phyloP scores from a whole-genome alignment of 2,888 invertebrate genomes.

The Orthosia gothica region DNA sequence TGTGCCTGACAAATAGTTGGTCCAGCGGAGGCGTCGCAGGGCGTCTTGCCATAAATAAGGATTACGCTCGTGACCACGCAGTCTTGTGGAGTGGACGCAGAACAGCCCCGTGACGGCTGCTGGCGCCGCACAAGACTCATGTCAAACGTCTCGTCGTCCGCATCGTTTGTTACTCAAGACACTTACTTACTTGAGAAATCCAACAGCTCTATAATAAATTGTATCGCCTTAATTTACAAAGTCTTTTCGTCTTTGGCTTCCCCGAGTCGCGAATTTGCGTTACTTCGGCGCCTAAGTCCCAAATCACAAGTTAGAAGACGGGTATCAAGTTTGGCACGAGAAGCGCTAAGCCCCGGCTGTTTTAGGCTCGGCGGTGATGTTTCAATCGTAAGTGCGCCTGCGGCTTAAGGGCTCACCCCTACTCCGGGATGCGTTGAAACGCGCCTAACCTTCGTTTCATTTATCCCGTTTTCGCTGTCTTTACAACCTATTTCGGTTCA shows the following conservation, averaged over 20 bases:
- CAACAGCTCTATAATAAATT: conserved; percentile 70
- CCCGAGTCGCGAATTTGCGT: conserved; percentile 87
- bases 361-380: conserved; percentile 86
- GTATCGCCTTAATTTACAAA: conserved; percentile 75
- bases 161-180: conserved; percentile 76
- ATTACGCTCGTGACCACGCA: conserved; percentile 88
- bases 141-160: conserved; percentile 80
- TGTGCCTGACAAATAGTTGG: conserved; percentile 89
- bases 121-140: conserved; percentile 77
- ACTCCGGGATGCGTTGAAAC: conserved; percentile 81
- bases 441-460: conserved; percentile 85
- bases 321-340: conserved; percentile 85
- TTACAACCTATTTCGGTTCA: conserved; percentile 67
- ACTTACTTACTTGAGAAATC: conserved; percentile 72
- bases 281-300: conserved; percentile 88
- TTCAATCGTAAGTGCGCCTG: conserved; percentile 85
- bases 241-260: conserved; percentile 68
- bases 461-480: conserved; percentile 81
- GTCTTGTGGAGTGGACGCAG: conserved; percentile 86
- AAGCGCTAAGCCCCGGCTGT: conserved; percentile 87
- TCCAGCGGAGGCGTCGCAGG: conserved; percentile 86
- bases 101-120: conserved; percentile 79
- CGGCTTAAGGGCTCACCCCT: conserved; percentile 85
- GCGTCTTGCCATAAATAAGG: conserved; percentile 92
- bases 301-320: conserved; percentile 88